A percentile compares a stretch with the other conserved stretches of the same genome.
phyloP scores from a whole-genome alignment of 2,113 vertebrate species.

The Psammodynastes pulverulentus region DNA sequence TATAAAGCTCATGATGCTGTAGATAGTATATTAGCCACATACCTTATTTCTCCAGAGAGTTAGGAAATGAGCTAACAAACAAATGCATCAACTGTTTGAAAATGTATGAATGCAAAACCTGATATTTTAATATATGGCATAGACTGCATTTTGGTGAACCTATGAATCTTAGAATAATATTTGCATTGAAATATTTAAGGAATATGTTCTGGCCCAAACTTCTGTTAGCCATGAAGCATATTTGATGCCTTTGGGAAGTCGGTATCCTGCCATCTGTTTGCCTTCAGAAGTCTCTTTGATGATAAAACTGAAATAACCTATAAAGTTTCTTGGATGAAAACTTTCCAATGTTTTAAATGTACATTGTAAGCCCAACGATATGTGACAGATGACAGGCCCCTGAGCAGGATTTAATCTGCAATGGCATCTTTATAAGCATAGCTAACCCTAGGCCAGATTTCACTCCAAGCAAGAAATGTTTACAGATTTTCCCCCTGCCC shows the following conservation, averaged over 20 bases:
- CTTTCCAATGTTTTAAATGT: not conserved
- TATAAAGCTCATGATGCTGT: conserved; percentile 44
- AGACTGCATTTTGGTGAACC: not conserved
- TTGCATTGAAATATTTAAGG: not conserved
- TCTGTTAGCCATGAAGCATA: not conserved
- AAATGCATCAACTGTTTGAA: not conserved
- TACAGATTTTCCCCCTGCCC: not conserved
- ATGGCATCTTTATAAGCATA: not conserved
- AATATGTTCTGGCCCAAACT: not conserved
- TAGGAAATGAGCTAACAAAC: conserved; percentile 38
- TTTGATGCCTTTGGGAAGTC: not conserved
- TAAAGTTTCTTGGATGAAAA: not conserved
- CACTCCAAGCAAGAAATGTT: not conserved
- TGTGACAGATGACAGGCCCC: not conserved
- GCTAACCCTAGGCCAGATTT: not conserved
- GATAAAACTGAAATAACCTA: not conserved
- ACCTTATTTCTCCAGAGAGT: conserved; percentile 50
- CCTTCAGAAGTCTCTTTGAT: not conserved
- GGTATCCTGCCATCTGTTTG: not conserved
- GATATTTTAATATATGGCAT: not conserved
- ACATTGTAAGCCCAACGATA: not conserved
- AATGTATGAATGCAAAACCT: not conserved
- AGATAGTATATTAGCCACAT: conserved; percentile 53
- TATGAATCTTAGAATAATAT: not conserved
- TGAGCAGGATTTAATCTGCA: not conserved